These are phyloP conservation scores for Narcine bancroftii DNA, from an alignment of 2,113 vertebrate genomes.

Conservation along the genomic window DNA sequence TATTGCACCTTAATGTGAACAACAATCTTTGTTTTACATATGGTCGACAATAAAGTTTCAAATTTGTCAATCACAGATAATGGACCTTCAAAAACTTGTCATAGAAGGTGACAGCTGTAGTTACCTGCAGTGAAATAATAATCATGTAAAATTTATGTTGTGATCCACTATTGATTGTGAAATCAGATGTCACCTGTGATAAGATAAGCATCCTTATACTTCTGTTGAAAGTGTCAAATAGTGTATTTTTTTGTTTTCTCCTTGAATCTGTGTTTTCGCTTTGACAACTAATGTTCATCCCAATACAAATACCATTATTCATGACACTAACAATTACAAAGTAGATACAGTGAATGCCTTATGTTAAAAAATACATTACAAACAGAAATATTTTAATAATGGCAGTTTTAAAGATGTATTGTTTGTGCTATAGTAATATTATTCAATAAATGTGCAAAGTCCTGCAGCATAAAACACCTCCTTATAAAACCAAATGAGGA, in stretches of 20 bases:
- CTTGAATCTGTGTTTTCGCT: background rate
- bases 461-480: background rate
- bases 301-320: constrained; percentile 25
- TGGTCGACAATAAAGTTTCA: constrained; percentile 1
- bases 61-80: background rate
- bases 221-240: constrained; percentile 21
- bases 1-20: background rate
- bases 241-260: constrained; percentile 21
- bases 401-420: constrained; percentile 5
- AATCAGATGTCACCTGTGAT: constrained; percentile 34
- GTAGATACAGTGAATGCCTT: background rate
- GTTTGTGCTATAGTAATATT: constrained; percentile 23
- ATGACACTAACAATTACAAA: constrained; percentile 30
- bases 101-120: constrained; percentile 14
- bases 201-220: constrained; percentile 16
- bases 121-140: constrained; percentile 4
- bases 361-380: constrained; percentile 22
- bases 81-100: background rate
- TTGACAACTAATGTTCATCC: constrained; percentile 17
- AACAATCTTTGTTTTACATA: background rate
- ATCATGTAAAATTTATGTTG: constrained; percentile 24
- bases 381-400: constrained; percentile 32
- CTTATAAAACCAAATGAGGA: background rate
- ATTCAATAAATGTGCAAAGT: constrained; percentile 7
- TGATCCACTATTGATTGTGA: constrained; percentile 19